phyloP scores from a whole-genome alignment of 2,888 invertebrate species.

The Agrochola litura region DNA sequence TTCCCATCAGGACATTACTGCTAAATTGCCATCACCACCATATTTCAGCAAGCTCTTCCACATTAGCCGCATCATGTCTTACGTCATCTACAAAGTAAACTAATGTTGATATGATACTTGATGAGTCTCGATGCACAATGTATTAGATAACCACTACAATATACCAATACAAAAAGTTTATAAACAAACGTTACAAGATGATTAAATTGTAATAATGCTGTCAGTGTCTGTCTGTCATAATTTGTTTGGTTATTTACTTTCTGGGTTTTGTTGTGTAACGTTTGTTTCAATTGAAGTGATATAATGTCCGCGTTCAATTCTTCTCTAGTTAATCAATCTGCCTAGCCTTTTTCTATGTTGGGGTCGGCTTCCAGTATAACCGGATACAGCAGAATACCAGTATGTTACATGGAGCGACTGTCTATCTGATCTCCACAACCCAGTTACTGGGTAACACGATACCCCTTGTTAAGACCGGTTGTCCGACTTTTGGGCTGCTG shows the following conservation, averaged over 20 bases:
- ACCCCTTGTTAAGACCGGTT: background rate
- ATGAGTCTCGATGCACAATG: slow-evolving; percentile 17
- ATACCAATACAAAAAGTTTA: slow-evolving; percentile 6
- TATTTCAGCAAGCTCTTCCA: background rate
- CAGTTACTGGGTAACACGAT: background rate
- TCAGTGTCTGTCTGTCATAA: background rate
- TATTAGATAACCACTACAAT: background rate
- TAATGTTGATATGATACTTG: background rate
- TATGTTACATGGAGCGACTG: too few species aligned
- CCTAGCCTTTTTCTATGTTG: too few species aligned
- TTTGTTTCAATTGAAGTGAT: background rate
- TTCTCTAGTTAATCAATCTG: background rate
- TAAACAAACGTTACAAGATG: slow-evolving; percentile 14
- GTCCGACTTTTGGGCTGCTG: background rate
- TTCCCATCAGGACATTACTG: too few species aligned
- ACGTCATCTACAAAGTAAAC: slow-evolving; percentile 3
- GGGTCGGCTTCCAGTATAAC: too few species aligned
- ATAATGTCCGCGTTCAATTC: background rate
- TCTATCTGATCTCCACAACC: too few species aligned
- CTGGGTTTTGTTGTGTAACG: background rate
- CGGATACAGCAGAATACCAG: too few species aligned
- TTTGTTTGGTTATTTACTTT: background rate
- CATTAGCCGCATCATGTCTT: background rate
- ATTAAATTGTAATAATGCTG: slow-evolving; percentile 13
- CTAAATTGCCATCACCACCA: background rate